A percentile compares a stretch with the other conserved stretches of the same genome.
phyloP scores from a whole-genome alignment of 2,888 invertebrate species.

The Eristalis pertinax region DNA sequence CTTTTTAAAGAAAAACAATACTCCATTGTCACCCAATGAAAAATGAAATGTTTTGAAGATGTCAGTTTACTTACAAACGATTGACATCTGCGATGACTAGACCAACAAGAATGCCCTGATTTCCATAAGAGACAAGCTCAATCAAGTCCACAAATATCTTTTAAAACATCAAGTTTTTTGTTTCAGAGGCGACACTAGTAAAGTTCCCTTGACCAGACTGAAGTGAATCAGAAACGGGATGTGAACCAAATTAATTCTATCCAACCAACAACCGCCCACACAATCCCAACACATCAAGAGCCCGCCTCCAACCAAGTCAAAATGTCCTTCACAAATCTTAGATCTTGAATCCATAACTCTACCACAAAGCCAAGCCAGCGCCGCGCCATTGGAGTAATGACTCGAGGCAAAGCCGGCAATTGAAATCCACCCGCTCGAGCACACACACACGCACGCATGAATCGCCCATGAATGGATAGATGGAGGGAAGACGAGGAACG shows the following conservation, averaged over 20 bases:
- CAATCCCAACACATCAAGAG: background rate
- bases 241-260: background rate
- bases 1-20: too few relatives aligned
- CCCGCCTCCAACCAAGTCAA: background rate
- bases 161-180: too few relatives aligned
- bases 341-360: slow-evolving; percentile 18
- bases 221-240: background rate
- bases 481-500: background rate
- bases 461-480: background rate
- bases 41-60: too few relatives aligned
- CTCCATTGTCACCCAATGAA: too few relatives aligned
- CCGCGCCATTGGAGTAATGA: slow-evolving; percentile 18
- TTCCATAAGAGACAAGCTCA: too few relatives aligned
- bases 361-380: slow-evolving; percentile 5
- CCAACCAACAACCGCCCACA: background rate
- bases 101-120: too few relatives aligned
- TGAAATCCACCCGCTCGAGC: background rate
- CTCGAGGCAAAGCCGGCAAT: slow-evolving; percentile 37
- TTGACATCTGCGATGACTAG: too few relatives aligned
- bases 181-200: background rate
- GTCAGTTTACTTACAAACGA: too few relatives aligned
- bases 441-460: background rate
- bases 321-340: slow-evolving; percentile 18
- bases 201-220: background rate
- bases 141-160: too few relatives aligned